Percentiles rank a stretch among this genome's conserved stretches.
Conservation (phyloP, 1,140 invertebrate genomes). For the Goniozus legneri region DNA sequence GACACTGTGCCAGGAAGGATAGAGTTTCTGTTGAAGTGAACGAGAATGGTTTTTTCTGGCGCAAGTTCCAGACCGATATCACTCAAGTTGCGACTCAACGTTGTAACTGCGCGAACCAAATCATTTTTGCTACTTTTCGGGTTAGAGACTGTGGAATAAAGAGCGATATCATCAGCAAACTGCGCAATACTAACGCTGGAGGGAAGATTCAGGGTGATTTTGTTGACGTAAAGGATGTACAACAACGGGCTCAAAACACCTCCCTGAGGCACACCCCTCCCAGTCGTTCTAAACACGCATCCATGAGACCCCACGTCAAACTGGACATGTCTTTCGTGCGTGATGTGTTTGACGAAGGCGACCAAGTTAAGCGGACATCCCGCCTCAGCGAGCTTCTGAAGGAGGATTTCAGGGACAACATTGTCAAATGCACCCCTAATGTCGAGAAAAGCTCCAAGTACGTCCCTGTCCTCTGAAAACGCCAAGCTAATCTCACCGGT, state of each 20-base stretch:
- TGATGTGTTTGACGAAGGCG: constrained; percentile 1
- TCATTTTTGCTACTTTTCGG: constrained; percentile 1
- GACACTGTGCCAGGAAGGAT: background rate
- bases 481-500: constrained; percentile 1
- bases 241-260: constrained; percentile 2
- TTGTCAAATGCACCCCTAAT: constrained; percentile 23
- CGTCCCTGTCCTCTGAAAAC: constrained; percentile 1
- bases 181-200: background rate
- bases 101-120: constrained; percentile 4
- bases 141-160: background rate
- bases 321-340: background rate
- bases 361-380: background rate
- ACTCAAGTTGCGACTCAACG: constrained; percentile 7
- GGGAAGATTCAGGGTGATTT: background rate
- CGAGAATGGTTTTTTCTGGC: constrained; percentile 4
- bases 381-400: constrained; percentile 4
- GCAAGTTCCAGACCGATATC: constrained; percentile 8
- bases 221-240: constrained; percentile 6
- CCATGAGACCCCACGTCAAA: background rate
- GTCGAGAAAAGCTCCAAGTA: constrained; percentile 14
- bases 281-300: background rate
- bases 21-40: constrained; percentile 16
- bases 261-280: constrained; percentile 11
- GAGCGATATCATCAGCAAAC: constrained; percentile 14
- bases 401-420: constrained; percentile 7